A percentile compares a stretch with the other conserved stretches of the same genome.
These are phyloP conservation scores for Diploscapter pachys DNA, from an alignment of 1,140 invertebrate species.

Conservation along the genomic window DNA sequence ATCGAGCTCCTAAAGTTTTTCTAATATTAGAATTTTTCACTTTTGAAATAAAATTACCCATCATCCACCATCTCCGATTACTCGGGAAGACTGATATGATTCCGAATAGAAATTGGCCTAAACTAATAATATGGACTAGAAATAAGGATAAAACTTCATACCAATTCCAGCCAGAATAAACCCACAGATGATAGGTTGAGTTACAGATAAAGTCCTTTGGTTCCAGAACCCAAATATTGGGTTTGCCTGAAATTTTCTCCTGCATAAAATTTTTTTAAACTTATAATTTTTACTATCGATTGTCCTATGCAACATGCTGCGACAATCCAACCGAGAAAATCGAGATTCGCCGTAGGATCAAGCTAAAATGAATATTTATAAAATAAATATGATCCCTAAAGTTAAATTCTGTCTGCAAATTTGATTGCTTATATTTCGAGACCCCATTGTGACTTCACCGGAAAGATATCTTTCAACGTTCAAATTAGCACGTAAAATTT, in stretches of 20 bases:
- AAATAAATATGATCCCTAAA: too few relatives aligned
- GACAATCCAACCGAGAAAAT: slow-evolving; percentile 38
- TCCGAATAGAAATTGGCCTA: slow-evolving; percentile 29
- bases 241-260: slow-evolving; percentile 8
- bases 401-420: too few relatives aligned
- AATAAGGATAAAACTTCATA: background rate
- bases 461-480: too few relatives aligned
- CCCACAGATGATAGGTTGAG: slow-evolving; percentile 24
- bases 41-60: background rate
- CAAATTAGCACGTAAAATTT: too few relatives aligned
- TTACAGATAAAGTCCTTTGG: slow-evolving; percentile 32
- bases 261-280: background rate
- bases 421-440: too few relatives aligned
- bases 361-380: slow-evolving; percentile 15
- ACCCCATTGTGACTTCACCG: too few relatives aligned
- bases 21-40: too few relatives aligned
- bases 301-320: slow-evolving; percentile 24
- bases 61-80: slow-evolving; percentile 32
- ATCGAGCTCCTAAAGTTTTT: slow-evolving; percentile 1
- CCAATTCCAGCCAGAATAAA: slow-evolving; percentile 23
- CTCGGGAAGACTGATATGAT: slow-evolving; percentile 7
- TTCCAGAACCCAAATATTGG: slow-evolving; percentile 41
- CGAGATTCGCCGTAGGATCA: slow-evolving; percentile 34
- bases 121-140: background rate
- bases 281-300: slow-evolving; percentile 6